A percentile compares a stretch with the other conserved stretches of the same genome.
phyloP scores from a whole-genome alignment of 2,797 vertebrate species.

The Oreochromis grahami region DNA sequence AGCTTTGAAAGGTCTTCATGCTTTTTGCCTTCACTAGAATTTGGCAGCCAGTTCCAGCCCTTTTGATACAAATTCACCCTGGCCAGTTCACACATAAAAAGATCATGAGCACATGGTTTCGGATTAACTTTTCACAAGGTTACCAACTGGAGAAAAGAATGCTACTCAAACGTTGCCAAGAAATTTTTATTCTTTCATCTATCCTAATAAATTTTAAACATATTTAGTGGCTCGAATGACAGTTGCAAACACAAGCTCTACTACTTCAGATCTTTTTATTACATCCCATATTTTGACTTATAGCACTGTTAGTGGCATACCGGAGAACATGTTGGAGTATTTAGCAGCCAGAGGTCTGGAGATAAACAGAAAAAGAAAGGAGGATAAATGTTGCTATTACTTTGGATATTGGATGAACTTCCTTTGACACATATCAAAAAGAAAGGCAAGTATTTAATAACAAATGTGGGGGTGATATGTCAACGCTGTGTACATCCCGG shows the following conservation, averaged over 20 bases:
- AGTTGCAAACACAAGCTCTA: background rate
- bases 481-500: background rate
- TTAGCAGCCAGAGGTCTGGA: background rate
- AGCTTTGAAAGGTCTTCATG: background rate
- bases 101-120: background rate
- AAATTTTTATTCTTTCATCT: background rate
- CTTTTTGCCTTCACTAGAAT: slow-evolving; percentile 7
- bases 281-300: background rate
- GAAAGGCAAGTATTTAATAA: background rate
- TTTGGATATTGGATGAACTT: background rate
- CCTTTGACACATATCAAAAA: background rate
- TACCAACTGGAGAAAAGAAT: background rate
- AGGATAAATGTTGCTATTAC: background rate
- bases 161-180: background rate
- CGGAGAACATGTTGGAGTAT: background rate
- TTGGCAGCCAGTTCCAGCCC: background rate
- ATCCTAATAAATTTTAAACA: background rate
- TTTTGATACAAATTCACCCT: background rate
- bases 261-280: background rate
- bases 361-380: background rate
- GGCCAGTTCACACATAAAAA: background rate
- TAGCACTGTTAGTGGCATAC: background rate
- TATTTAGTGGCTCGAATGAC: background rate
- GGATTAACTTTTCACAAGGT: background rate
- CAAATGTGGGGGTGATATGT: background rate